Conservation (phyloP, 2,113 vertebrate species). For the Cryptomyrus ogoouensis region DNA sequence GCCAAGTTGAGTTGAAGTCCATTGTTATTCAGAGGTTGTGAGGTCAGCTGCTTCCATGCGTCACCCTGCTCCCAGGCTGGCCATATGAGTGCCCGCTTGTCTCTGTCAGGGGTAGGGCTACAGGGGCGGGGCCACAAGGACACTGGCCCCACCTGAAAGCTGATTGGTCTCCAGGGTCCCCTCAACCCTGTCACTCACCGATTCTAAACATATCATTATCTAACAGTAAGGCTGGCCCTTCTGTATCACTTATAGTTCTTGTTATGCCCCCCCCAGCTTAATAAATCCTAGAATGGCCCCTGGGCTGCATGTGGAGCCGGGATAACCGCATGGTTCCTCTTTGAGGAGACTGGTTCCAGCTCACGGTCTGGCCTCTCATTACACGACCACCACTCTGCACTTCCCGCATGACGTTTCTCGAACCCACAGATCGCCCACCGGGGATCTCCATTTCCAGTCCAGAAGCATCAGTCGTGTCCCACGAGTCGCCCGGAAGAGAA, state of each 20-base stretch:
- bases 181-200: background rate
- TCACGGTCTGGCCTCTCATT: conserved; percentile 18
- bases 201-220: background rate
- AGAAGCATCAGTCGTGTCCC: conserved; percentile 4
- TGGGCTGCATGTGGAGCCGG: background rate
- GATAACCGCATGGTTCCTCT: conserved; percentile 20
- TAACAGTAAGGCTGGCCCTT: background rate
- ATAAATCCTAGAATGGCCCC: background rate
- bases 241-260: background rate
- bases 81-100: background rate
- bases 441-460: conserved; percentile 15
- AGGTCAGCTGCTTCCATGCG: background rate
- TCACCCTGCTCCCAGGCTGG: background rate
- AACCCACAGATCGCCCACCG: conserved; percentile 12
- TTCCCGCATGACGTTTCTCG: conserved; percentile 22
- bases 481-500: background rate
- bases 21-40: background rate
- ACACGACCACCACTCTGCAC: conserved; percentile 15
- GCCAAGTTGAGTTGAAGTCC: background rate
- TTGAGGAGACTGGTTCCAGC: conserved; percentile 20
- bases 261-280: background rate
- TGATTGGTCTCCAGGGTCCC: background rate
- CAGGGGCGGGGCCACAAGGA: background rate
- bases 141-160: background rate
- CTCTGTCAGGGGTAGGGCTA: background rate